These are phyloP conservation scores for Rhodinocichla rosea DNA, from an alignment of 2,113 vertebrate species.

Conservation along the genomic window DNA sequence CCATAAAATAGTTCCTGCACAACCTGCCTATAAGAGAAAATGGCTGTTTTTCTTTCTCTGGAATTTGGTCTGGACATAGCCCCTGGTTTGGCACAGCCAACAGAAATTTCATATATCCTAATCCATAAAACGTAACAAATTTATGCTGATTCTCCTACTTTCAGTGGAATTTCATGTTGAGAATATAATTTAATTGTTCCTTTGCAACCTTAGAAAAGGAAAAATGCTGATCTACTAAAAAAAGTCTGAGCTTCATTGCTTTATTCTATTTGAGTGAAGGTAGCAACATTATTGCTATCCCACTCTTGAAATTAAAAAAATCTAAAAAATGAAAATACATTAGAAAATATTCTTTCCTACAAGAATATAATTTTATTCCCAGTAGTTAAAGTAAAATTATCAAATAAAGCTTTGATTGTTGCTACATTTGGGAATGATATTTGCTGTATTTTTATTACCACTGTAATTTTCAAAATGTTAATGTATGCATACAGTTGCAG, in stretches of 20 bases:
- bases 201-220: background rate
- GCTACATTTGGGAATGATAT: slow-evolving; percentile 10
- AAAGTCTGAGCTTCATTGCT: background rate
- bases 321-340: background rate
- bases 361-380: slow-evolving; percentile 36
- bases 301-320: background rate
- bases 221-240: background rate
- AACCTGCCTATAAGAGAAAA: background rate
- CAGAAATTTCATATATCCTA: background rate
- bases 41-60: background rate
- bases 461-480: slow-evolving; percentile 41
- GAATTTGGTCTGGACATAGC: background rate
- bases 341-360: background rate
- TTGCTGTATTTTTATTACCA: slow-evolving; percentile 27
- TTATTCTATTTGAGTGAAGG: background rate
- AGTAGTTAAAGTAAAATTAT: slow-evolving; percentile 22
- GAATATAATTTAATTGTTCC: background rate
- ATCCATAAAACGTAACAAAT: background rate
- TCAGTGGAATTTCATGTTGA: background rate
- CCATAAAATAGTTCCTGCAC: background rate
- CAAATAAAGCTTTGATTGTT: slow-evolving; percentile 11
- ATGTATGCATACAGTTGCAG: background rate
- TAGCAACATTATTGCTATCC: background rate
- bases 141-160: background rate
- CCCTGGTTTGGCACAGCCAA: background rate